phyloP scores from a whole-genome alignment of 2,888 invertebrate species.

The Oxytorus armatus region DNA sequence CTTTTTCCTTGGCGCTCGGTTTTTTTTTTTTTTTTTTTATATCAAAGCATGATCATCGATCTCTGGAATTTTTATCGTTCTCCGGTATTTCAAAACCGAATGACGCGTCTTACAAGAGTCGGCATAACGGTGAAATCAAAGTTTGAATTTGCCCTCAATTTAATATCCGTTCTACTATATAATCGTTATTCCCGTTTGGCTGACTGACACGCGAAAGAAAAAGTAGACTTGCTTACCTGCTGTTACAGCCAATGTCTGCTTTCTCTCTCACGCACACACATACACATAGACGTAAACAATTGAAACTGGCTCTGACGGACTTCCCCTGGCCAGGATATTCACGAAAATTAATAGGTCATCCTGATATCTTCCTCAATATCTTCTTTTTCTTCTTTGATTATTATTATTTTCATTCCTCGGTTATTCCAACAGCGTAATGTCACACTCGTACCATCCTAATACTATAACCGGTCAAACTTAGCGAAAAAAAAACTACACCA shows the following conservation, averaged over 20 bases:
- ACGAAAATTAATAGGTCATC: slow-evolving; percentile 62
- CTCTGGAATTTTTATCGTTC: not conserved
- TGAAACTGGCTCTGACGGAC: slow-evolving; percentile 39
- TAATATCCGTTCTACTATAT: slow-evolving; percentile 33
- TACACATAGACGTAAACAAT: not conserved
- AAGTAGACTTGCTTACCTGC: slow-evolving; percentile 62
- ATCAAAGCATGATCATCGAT: too few relatives aligned
- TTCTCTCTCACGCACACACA: slow-evolving; percentile 40
- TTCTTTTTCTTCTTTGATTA: not conserved
- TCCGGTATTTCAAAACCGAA: slow-evolving; percentile 5
- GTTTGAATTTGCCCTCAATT: slow-evolving; percentile 57
- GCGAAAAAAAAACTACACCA: slow-evolving; percentile 3
- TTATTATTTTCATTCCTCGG: slow-evolving; percentile 13
- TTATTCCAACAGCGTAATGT: not conserved
- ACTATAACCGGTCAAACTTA: slow-evolving; percentile 2
- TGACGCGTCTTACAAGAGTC: not conserved
- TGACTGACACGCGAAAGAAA: slow-evolving; percentile 29
- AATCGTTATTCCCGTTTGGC: slow-evolving; percentile 7
- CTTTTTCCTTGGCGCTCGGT: too few relatives aligned
- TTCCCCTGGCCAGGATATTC: slow-evolving; percentile 57
- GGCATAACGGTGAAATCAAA: slow-evolving; percentile 65
- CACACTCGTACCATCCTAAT: not conserved
- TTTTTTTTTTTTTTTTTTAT: too few relatives aligned
- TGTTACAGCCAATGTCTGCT: slow-evolving; percentile 58
- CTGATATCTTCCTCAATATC: not conserved